A percentile compares a stretch with the other conserved stretches of the same genome.
These are phyloP conservation scores for Archivesica marissinica DNA, from an alignment of 1,140 invertebrate species.

Conservation along the genomic window DNA sequence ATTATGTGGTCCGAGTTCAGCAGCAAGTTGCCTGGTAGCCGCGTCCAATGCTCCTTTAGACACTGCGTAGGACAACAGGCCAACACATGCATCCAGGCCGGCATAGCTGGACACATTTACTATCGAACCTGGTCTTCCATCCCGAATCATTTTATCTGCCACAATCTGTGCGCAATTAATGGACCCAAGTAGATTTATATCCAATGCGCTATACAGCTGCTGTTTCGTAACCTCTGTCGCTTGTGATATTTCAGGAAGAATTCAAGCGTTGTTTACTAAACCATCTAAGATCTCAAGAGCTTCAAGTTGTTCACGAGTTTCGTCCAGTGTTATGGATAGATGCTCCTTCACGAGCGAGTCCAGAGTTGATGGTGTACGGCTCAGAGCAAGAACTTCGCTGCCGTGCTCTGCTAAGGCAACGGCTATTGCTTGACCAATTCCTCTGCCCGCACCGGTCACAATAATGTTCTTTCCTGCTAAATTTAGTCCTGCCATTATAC, in stretches of 20 bases:
- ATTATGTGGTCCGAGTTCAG: slow-evolving; percentile 92
- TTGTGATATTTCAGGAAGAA: slow-evolving; percentile 86
- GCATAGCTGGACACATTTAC: slow-evolving; percentile 94
- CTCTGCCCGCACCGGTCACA: slow-evolving; percentile 44
- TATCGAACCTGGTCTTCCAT: slow-evolving; percentile 88
- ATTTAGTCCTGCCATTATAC: background rate
- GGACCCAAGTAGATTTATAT: slow-evolving; percentile 92
- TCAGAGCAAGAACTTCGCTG: slow-evolving; percentile 38
- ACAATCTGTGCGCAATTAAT: slow-evolving; percentile 90
- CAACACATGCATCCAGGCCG: slow-evolving; percentile 87
- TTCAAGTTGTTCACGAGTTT: slow-evolving; percentile 87
- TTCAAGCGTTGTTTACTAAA: slow-evolving; percentile 92
- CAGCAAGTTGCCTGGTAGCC: slow-evolving; percentile 89
- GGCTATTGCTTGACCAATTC: slow-evolving; percentile 37
- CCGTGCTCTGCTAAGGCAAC: slow-evolving; percentile 7
- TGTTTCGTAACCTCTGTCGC: slow-evolving; percentile 88
- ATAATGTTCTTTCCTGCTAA: slow-evolving; percentile 36
- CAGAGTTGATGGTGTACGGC: background rate
- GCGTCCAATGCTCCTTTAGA: slow-evolving; percentile 87
- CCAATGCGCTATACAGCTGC: slow-evolving; percentile 88
- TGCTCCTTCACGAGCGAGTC: slow-evolving; percentile 68
- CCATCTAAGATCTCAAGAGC: slow-evolving; percentile 87
- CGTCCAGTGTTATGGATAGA: slow-evolving; percentile 87
- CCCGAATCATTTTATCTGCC: slow-evolving; percentile 88
- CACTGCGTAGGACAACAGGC: slow-evolving; percentile 90